These are phyloP conservation scores for Yponomeuta malinellus DNA, from an alignment of 2,888 invertebrate species.

Conservation along the genomic window DNA sequence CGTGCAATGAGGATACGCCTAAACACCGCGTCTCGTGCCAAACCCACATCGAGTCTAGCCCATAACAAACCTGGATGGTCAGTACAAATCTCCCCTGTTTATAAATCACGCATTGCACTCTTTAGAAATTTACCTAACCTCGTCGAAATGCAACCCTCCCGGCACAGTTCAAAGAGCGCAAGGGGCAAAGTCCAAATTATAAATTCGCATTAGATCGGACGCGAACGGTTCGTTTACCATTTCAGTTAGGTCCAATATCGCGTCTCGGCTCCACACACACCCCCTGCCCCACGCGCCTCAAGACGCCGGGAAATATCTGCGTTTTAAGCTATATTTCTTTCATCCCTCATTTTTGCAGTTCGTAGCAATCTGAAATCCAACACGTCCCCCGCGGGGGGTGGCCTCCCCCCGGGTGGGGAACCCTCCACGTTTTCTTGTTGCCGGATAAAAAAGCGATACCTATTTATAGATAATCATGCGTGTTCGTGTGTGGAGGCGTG, in stretches of 20 bases:
- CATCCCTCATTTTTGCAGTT: conserved; percentile 78
- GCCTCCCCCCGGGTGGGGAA: conserved; percentile 61
- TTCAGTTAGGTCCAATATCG: conserved; percentile 76
- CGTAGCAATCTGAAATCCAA: conserved; percentile 77
- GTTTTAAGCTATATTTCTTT: conserved; percentile 78
- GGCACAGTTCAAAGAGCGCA: conserved; percentile 65
- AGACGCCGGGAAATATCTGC: conserved; percentile 77
- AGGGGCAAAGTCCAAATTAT: conserved; percentile 75
- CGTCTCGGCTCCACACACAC: conserved; percentile 76
- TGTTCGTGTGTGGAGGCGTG: conserved; percentile 61
- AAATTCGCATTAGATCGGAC: conserved; percentile 77
- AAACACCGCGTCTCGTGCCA: conserved; percentile 57
- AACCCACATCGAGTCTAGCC: conserved; percentile 31
- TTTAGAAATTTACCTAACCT: conserved; percentile 62
- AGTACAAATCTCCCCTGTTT: conserved; percentile 46
- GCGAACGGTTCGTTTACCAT: conserved; percentile 75
- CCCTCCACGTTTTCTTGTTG: conserved; percentile 66
- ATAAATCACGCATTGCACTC: conserved; percentile 68
- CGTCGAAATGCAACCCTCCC: conserved; percentile 44
- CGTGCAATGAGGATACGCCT: conserved; percentile 73
- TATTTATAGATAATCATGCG: conserved; percentile 74
- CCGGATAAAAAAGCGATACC: conserved; percentile 76
- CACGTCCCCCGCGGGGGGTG: conserved; percentile 71
- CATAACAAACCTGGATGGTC: conserved; percentile 24
- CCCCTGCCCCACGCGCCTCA: conserved; percentile 60